Evolutionary conservation across 2,797 vertebrate species (phyloP), one percentile per base, ranked within the genome.

Genomic region (Falco rusticolus): DNA sequence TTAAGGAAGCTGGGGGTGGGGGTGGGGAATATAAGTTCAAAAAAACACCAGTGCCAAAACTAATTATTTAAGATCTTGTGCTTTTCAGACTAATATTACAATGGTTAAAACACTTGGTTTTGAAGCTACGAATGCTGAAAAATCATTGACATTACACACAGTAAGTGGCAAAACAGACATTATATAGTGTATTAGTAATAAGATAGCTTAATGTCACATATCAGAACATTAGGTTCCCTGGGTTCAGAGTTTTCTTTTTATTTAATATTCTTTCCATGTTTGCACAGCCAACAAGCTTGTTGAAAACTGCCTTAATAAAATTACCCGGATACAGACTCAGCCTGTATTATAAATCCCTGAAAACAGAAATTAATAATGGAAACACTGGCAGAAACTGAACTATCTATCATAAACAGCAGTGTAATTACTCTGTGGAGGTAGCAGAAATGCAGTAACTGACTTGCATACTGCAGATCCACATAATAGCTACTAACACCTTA

Each of bases 271-370:
- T 60, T 81, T 69, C 70, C 20, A 19, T 56, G 47, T 39, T 82
- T 71, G 69, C 66, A 83, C 60, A 90, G 72, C 11, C 63, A 61
- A 89, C 43, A 26, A 90, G 22, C 65, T 87, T 84, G n/a, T 70
- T 90, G 85, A 89, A 90, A 96, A 79, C 61, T n/a, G 11, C 33
- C 79, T 93, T 92, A 97, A 97, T 84, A 74, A 74, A 90, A 95
- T 84, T 77, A 94, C 29, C n/a, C 63, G 78, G 47, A 79, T 60
- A 76, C 59, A 89, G 88, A 61, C 25, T 45, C 33, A 37, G 57
- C 22, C 77, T 94, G 71, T 47, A 83, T n/a, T 76, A 78, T 41
- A 94, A 68, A 72, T 60, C n/a, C 41, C 56, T 63, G 37, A 94
- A 95, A 87, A 68, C 39, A 91, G 48, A 74, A 78, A 63, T 71